Percentiles rank a stretch among this genome's conserved stretches.
phyloP scores from a whole-genome alignment of 2,113 vertebrate genomes.

The Chloropsis hardwickii region DNA sequence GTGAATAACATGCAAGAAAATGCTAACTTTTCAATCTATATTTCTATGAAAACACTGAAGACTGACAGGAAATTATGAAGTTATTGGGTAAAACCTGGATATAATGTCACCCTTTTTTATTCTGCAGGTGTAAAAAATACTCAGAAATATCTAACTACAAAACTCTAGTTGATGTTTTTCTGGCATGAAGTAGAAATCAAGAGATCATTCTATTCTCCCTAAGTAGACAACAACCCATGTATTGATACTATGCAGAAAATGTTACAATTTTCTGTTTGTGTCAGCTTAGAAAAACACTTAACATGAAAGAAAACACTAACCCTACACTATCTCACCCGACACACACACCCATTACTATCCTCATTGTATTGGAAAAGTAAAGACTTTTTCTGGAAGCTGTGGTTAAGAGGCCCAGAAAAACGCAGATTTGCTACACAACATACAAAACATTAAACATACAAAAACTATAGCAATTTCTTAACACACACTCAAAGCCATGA shows the following conservation, averaged over 20 bases:
- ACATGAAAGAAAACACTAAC: neutral
- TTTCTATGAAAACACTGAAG: neutral
- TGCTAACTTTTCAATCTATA: neutral
- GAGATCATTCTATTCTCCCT: neutral
- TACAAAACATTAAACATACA: too few relatives aligned
- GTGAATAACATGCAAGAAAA: neutral
- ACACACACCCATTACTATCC: neutral
- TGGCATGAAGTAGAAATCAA: neutral
- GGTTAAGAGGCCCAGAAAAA: neutral
- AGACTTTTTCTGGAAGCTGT: neutral
- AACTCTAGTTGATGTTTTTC: neutral
- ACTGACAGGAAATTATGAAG: neutral
- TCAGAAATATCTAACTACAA: neutral
- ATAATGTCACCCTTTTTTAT: neutral
- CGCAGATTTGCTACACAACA: neutral
- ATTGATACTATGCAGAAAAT: neutral
- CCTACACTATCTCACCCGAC: neutral
- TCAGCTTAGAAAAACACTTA: neutral
- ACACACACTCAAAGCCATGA: neutral
- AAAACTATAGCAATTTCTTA: neutral
- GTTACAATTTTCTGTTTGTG: neutral
- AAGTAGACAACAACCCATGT: neutral
- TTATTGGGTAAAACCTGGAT: neutral
- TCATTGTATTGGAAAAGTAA: neutral
- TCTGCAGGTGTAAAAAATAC: neutral